Conservation (phyloP, 2,797 vertebrate species). For the Mionectes olivaceus region DNA sequence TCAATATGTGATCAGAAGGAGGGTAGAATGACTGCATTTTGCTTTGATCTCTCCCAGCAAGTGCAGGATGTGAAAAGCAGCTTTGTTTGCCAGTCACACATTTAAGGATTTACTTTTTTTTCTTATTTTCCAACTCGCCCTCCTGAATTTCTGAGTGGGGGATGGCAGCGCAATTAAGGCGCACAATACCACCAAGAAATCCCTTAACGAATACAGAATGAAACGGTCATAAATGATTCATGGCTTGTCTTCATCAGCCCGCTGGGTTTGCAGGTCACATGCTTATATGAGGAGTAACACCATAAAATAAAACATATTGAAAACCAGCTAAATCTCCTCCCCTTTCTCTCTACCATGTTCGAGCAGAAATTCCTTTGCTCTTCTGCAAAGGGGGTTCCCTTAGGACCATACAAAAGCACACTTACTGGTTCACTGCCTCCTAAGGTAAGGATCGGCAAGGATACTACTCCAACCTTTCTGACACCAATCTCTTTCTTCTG, state of each 20-base stretch:
- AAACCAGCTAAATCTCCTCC: slow-evolving; percentile 43
- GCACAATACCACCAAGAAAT: slow-evolving; percentile 45
- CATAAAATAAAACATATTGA: slow-evolving; percentile 32
- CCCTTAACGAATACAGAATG: slow-evolving; percentile 60
- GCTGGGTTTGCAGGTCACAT: slow-evolving; percentile 23
- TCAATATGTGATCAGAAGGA: slow-evolving; percentile 66
- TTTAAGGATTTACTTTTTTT: neutral
- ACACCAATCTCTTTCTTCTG: slow-evolving; percentile 20
- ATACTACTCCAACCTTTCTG: slow-evolving; percentile 6
- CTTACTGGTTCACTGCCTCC: slow-evolving; percentile 35
- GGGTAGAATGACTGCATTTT: neutral
- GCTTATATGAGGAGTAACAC: neutral
- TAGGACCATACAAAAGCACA: neutral
- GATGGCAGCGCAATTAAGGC: slow-evolving; percentile 51
- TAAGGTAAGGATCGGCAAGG: neutral
- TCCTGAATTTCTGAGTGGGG: slow-evolving; percentile 53
- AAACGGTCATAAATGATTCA: slow-evolving; percentile 73
- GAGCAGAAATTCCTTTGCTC: slow-evolving; percentile 11
- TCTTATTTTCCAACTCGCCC: neutral
- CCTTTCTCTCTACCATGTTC: neutral
- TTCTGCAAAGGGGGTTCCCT: neutral
- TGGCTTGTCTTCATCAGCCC: slow-evolving; percentile 32
- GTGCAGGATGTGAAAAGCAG: neutral
- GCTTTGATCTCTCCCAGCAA: slow-evolving; percentile 36
- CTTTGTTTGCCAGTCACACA: slow-evolving; percentile 15